phyloP scores from a whole-genome alignment of 1,140 invertebrate species.

The Drosophila pruinosa region DNA sequence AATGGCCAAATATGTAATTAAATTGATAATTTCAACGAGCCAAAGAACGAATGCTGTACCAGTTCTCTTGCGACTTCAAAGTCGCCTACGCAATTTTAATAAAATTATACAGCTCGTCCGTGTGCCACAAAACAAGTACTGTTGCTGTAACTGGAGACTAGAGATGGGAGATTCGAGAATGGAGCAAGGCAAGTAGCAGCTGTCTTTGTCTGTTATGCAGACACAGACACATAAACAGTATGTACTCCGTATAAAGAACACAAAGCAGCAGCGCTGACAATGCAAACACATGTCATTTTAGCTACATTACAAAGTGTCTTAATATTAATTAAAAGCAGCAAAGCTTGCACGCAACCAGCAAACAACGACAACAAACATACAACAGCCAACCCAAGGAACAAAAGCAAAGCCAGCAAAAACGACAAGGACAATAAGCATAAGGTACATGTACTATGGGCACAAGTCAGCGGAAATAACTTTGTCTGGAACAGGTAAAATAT shows the following conservation, averaged over 20 bases:
- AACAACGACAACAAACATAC: conserved; percentile 2
- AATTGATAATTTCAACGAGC: conserved; percentile 19
- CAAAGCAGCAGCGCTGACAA: conserved; percentile 39
- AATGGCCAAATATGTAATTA: conserved; percentile 21
- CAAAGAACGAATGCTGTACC: not conserved
- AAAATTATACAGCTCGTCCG: conserved; percentile 43
- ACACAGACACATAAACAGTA: not conserved
- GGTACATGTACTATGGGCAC: conserved; percentile 41
- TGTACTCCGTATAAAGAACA: conserved; percentile 1
- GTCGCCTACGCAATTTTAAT: conserved; percentile 42
- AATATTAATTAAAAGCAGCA: conserved; percentile 79
- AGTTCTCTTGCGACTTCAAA: conserved; percentile 6
- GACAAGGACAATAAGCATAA: conserved; percentile 19
- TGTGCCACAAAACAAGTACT: conserved; percentile 2
- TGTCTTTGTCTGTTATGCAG: not conserved
- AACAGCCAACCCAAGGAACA: conserved; percentile 17
- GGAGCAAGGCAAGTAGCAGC: not conserved
- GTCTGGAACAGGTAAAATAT: too few species aligned
- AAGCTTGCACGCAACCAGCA: conserved; percentile 30
- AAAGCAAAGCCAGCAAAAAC: conserved; percentile 24
- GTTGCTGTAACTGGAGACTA: not conserved
- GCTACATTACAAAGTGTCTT: conserved; percentile 63
- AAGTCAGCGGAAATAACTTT: conserved; percentile 32
- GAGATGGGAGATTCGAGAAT: not conserved
- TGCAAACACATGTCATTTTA: conserved; percentile 71